phyloP scores from a whole-genome alignment of 2,113 vertebrate genomes.

The Arizona elegans region DNA sequence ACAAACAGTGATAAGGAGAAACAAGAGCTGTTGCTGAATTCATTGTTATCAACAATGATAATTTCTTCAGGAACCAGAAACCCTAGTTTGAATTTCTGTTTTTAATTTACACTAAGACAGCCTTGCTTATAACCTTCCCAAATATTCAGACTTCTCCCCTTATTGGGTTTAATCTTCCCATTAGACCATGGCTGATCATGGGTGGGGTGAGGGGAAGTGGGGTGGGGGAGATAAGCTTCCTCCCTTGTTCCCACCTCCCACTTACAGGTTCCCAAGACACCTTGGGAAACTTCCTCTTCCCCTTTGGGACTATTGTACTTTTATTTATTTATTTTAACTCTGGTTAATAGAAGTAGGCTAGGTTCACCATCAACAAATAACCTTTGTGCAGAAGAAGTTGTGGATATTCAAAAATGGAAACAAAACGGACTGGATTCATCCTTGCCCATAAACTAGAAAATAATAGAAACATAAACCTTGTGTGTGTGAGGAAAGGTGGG shows the following conservation, averaged over 20 bases:
- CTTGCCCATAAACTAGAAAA: neutral
- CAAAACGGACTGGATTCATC: neutral
- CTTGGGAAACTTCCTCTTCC: neutral
- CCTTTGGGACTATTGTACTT: neutral
- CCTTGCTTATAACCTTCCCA: neutral
- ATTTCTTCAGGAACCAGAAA: conserved; percentile 32
- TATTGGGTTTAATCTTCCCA: neutral
- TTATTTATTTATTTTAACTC: neutral
- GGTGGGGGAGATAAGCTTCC: neutral
- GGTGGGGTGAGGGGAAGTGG: neutral
- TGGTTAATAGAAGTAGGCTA: neutral
- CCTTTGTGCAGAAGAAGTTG: neutral
- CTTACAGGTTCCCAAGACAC: neutral
- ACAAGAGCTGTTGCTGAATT: conserved; percentile 35
- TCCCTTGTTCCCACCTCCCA: neutral
- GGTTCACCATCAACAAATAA: neutral
- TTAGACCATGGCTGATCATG: neutral
- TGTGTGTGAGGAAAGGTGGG: neutral
- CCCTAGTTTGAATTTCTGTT: neutral
- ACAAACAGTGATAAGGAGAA: neutral
- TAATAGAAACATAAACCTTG: neutral
- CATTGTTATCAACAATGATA: conserved; percentile 29
- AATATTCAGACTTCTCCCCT: neutral
- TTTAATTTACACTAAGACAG: neutral
- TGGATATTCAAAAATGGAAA: neutral